Evolutionary conservation across 2,113 vertebrate species (phyloP).

Genomic region (Corythaixoides concolor): DNA sequence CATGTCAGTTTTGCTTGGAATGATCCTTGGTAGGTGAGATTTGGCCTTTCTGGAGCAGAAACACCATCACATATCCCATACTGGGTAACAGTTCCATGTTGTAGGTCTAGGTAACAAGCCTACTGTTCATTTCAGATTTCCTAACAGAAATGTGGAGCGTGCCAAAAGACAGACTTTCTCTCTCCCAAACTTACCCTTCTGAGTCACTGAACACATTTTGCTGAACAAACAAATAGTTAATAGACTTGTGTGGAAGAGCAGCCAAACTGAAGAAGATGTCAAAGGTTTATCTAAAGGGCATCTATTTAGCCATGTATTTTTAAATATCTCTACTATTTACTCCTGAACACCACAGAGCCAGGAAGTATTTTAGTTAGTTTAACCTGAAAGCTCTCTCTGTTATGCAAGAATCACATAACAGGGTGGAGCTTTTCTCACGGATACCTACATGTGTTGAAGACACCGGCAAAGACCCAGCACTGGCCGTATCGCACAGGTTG

Average conservation of each 20-base stretch:
- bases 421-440: neutral
- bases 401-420: neutral
- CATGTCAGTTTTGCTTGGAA: neutral
- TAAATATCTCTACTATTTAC: slow-evolving; percentile 3
- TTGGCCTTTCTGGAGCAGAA: neutral
- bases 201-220: neutral
- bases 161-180: neutral
- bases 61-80: neutral
- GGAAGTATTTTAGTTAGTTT: neutral
- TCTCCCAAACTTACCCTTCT: neutral
- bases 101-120: neutral
- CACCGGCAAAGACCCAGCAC: slow-evolving; percentile 96
- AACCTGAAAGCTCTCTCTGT: neutral
- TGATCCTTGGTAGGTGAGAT: neutral
- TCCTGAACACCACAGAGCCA: neutral
- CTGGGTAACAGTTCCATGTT: neutral
- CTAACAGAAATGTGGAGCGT: neutral
- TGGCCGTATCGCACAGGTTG: slow-evolving; percentile 88
- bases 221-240: neutral
- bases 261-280: neutral
- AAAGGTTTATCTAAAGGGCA: neutral
- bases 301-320: slow-evolving; percentile 12
- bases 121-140: neutral
- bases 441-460: slow-evolving; percentile 94
- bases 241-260: neutral